phyloP scores from a whole-genome alignment of 2,888 invertebrate species.

The Cerastis rubricosa region DNA sequence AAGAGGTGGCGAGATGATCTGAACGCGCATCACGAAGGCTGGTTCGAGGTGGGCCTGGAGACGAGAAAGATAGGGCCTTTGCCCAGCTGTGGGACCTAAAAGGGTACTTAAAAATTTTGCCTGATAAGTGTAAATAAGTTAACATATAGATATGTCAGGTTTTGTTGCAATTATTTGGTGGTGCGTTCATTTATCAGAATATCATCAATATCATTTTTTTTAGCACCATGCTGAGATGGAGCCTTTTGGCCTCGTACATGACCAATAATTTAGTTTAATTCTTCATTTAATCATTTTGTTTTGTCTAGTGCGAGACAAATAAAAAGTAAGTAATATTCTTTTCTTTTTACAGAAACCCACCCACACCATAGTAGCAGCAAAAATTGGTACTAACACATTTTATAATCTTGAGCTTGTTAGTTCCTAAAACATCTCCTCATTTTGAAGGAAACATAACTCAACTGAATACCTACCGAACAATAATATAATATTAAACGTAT shows the following conservation, averaged over 20 bases:
- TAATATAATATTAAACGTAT: conserved; percentile 32
- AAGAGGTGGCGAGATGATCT: not conserved
- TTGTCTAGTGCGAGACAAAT: too few species aligned
- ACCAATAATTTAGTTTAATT: too few species aligned
- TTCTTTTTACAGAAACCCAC: not conserved
- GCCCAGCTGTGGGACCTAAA: not conserved
- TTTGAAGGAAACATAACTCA: conserved; percentile 27
- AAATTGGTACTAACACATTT: not conserved
- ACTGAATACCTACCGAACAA: not conserved
- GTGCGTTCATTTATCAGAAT: too few species aligned
- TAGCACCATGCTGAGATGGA: too few species aligned
- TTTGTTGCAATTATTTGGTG: not conserved
- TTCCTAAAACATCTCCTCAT: not conserved
- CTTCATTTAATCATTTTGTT: too few species aligned
- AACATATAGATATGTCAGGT: not conserved
- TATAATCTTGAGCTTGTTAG: not conserved
- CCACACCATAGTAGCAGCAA: not conserved
- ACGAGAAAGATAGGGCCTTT: not conserved
- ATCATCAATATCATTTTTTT: too few species aligned
- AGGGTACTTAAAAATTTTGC: not conserved
- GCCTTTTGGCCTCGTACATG: too few species aligned
- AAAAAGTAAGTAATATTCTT: too few species aligned
- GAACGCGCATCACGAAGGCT: not conserved
- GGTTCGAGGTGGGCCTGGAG: not conserved
- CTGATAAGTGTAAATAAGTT: too few species aligned